Percentiles rank a stretch among this genome's conserved stretches.
Evolutionary conservation across 2,888 invertebrate species (phyloP).

Genomic region (Eupithecia tripunctaria): DNA sequence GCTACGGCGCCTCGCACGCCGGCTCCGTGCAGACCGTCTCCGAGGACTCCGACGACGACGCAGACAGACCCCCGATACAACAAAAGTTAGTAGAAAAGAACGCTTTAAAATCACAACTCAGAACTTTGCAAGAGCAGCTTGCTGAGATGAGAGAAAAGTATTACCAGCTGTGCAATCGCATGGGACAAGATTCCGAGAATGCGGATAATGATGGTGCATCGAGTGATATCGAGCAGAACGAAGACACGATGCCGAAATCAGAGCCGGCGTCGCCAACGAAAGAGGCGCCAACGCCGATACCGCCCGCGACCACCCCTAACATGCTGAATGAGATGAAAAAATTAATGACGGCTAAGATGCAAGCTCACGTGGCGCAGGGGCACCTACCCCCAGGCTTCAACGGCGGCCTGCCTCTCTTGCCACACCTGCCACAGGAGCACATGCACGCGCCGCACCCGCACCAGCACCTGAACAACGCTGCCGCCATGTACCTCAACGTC

Average conservation of each 20-base stretch:
- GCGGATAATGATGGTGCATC: constrained; percentile 89
- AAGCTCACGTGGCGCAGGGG: constrained; percentile 81
- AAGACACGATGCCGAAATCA: constrained; percentile 81
- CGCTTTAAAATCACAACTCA: constrained; percentile 92
- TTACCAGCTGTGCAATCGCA: constrained; percentile 92
- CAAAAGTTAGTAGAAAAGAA: constrained; percentile 95
- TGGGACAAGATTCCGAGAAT: constrained; percentile 91
- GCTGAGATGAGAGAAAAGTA: constrained; percentile 97
- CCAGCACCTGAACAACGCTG: constrained; percentile 86
- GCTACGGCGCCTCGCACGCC: constrained; percentile 81
- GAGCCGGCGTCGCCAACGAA: constrained; percentile 85
- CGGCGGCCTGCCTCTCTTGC: constrained; percentile 83
- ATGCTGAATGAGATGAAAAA: constrained; percentile 88
- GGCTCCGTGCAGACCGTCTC: constrained; percentile 80
- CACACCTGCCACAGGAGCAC: constrained; percentile 84
- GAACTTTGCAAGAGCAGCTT: constrained; percentile 94
- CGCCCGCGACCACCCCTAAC: constrained; percentile 75
- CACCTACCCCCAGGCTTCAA: constrained; percentile 86
- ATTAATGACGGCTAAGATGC: constrained; percentile 87
- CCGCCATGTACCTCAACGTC: constrained; percentile 90
- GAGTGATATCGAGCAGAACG: constrained; percentile 87
- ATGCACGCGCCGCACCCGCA: constrained; percentile 83
- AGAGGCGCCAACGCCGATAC: constrained; percentile 78
- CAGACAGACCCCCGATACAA: constrained; percentile 90
- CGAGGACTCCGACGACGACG: constrained; percentile 91